Evolutionary conservation across 2,113 vertebrate genomes (phyloP).

Genomic region (Psettodes erumei): DNA sequence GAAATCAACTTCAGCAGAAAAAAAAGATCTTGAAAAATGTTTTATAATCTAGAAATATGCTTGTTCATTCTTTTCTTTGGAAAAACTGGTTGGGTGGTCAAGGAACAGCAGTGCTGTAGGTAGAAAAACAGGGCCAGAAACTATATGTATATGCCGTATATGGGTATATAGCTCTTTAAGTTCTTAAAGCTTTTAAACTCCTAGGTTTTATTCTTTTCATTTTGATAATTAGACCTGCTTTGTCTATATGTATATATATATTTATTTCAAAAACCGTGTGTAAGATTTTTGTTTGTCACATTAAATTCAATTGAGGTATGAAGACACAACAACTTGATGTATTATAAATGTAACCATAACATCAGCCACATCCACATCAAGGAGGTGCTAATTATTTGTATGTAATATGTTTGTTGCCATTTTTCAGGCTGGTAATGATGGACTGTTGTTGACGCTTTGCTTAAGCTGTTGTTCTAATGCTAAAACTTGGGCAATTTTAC

Average conservation of each 20-base stretch:
- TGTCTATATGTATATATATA: too few species aligned
- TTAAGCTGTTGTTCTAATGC: slow-evolving; percentile 42
- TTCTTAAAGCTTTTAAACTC: not conserved
- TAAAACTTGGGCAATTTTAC: slow-evolving; percentile 47
- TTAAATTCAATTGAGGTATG: not conserved
- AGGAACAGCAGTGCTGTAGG: not conserved
- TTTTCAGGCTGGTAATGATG: not conserved
- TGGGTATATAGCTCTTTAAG: slow-evolving; percentile 4
- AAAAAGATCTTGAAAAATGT: slow-evolving; percentile 14
- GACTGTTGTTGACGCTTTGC: not conserved
- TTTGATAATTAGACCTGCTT: slow-evolving; percentile 7
- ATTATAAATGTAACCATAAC: slow-evolving; percentile 1
- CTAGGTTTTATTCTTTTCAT: not conserved
- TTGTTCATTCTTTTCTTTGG: slow-evolving; percentile 11
- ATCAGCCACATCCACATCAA: not conserved
- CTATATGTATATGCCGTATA: too few species aligned
- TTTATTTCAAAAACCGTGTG: not conserved
- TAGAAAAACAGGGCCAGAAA: slow-evolving; percentile 15
- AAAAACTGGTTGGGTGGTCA: slow-evolving; percentile 28
- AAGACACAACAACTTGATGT: not conserved
- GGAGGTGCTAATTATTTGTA: not conserved
- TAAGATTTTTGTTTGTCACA: not conserved
- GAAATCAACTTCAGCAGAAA: slow-evolving; percentile 25
- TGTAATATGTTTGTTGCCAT: not conserved
- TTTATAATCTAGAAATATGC: slow-evolving; percentile 4